Evolutionary conservation across 2,797 vertebrate species (phyloP).

Genomic region (Poecilia picta): DNA sequence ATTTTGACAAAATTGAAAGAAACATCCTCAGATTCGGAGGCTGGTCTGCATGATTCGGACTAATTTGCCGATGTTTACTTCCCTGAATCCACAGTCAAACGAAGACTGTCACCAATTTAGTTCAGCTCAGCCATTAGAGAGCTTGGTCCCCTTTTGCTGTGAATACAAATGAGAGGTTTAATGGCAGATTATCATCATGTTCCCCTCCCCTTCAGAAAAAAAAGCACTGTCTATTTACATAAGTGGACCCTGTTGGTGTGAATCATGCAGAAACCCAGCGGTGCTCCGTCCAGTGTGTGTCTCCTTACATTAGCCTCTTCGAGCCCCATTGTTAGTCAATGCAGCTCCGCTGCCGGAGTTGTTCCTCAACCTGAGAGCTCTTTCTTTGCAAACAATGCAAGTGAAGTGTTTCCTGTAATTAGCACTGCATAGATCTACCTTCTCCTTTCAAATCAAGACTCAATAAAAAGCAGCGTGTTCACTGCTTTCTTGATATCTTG

Average conservation of each 20-base stretch:
- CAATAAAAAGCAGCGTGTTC: slow-evolving; percentile 21
- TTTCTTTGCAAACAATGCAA: slow-evolving; percentile 55
- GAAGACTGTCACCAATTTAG: slow-evolving; percentile 18
- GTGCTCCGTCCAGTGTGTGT: slow-evolving; percentile 31
- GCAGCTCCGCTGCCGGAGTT: slow-evolving; percentile 46
- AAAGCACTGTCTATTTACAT: slow-evolving; percentile 47
- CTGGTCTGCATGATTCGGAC: background rate
- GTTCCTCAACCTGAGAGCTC: slow-evolving; percentile 38
- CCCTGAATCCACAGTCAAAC: background rate
- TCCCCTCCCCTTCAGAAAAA: slow-evolving; percentile 47
- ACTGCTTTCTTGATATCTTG: slow-evolving; percentile 6
- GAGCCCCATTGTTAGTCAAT: slow-evolving; percentile 54
- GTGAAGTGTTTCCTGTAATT: slow-evolving; percentile 69
- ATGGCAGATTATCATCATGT: slow-evolving; percentile 55
- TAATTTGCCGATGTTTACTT: slow-evolving; percentile 10
- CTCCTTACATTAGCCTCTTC: slow-evolving; percentile 30
- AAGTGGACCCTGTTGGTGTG: slow-evolving; percentile 48
- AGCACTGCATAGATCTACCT: slow-evolving; percentile 46
- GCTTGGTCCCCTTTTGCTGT: slow-evolving; percentile 32
- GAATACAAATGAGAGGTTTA: slow-evolving; percentile 68
- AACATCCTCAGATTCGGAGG: background rate
- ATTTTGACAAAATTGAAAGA: slow-evolving; percentile 6
- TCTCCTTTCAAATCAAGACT: slow-evolving; percentile 28
- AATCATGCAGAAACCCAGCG: slow-evolving; percentile 27
- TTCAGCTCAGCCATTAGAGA: slow-evolving; percentile 34